A percentile compares a stretch with the other conserved stretches of the same genome.
phyloP scores from a whole-genome alignment of 1,140 invertebrate species.

The Meteorus sp. region DNA sequence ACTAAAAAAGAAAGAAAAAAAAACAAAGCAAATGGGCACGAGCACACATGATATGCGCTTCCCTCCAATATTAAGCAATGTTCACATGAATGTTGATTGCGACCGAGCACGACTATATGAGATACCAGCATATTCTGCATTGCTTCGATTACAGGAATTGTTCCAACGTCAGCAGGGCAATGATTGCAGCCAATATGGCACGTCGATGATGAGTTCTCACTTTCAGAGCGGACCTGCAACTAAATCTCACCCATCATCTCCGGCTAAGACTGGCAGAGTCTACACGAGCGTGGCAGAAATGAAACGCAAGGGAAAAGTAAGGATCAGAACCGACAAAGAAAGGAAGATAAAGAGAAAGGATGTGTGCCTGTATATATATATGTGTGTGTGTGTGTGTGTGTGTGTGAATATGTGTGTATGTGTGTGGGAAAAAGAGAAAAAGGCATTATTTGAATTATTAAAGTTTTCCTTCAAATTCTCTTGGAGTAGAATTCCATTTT shows the following conservation, averaged over 20 bases:
- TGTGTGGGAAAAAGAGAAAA: too few relatives aligned
- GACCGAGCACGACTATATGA: constrained; percentile 25
- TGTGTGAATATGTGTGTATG: too few relatives aligned
- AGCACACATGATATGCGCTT: constrained; percentile 26
- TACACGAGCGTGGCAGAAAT: constrained; percentile 95
- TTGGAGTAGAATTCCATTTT: too few relatives aligned
- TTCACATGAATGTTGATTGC: constrained; percentile 27
- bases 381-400: too few relatives aligned
- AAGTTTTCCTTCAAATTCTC: too few relatives aligned
- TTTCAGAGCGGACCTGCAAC: constrained; percentile 68
- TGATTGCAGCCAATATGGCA: constrained; percentile 52
- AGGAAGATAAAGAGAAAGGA: too few relatives aligned
- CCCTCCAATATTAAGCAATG: constrained; percentile 12
- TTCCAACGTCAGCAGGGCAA: constrained; percentile 78
- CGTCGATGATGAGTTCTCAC: constrained; percentile 70
- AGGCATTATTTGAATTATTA: too few relatives aligned
- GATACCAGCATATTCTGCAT: constrained; percentile 32
- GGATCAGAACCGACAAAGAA: too few relatives aligned
- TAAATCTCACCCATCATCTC: constrained; percentile 67
- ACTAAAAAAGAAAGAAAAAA: constrained; percentile 5
- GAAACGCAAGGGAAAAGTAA: constrained; percentile 82
- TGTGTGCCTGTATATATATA: too few relatives aligned
- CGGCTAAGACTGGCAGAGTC: constrained; percentile 70
- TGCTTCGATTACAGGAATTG: constrained; percentile 65
- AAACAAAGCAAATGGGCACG: constrained; percentile 15